Conservation (phyloP, 1,140 invertebrate species). For the silkworm (Bombyx mori) region ASM3026992v2 NC_085111.1:12121501-12122000, state of each 20-base stretch:
- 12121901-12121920: conserved; percentile 81
- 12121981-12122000: conserved; percentile 76
- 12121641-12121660: conserved; percentile 13
- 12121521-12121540: conserved; percentile 10
- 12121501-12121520: too few species aligned
- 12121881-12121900: conserved; percentile 49
- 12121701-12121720: conserved; percentile 36
- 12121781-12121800: conserved; percentile 57
- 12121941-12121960: conserved; percentile 77
- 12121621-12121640: conserved; percentile 3
- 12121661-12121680: conserved; percentile 57
- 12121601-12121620: conserved; percentile 64
- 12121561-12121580: conserved; percentile 39
- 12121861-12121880: conserved; percentile 38
- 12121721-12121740: conserved; percentile 3
- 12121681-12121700: conserved; percentile 21
- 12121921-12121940: conserved; percentile 86
- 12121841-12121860: conserved; percentile 24
- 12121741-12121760: conserved; percentile 19
- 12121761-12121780: not conserved
- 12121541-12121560: conserved; percentile 57
- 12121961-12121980: conserved; percentile 83
- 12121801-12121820: conserved; percentile 41
- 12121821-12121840: conserved; percentile 45
- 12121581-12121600: conserved; percentile 18